Conservation (phyloP, 1,140 invertebrate species). For the Aphaenogaster floridana region DNA sequence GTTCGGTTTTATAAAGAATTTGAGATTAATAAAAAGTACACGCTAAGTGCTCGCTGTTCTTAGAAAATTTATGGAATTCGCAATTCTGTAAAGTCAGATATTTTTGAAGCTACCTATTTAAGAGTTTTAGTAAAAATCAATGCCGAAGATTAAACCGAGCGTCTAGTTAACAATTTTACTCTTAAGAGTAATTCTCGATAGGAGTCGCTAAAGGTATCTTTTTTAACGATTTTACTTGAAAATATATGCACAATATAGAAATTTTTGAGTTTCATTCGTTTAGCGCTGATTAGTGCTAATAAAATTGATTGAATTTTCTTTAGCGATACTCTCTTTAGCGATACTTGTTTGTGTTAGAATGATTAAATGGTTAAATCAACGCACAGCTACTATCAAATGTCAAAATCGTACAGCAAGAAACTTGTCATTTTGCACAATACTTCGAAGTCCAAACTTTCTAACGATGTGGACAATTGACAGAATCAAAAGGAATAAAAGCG, state of each 20-base stretch:
- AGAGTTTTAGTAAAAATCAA: conserved; percentile 9
- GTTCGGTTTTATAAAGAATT: not conserved
- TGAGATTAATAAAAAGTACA: not conserved
- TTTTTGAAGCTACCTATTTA: not conserved
- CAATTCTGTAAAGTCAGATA: not conserved
- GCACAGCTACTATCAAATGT: not conserved
- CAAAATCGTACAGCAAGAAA: not conserved
- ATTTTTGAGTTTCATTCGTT: not conserved
- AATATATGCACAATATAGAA: conserved; percentile 13
- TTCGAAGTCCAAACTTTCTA: not conserved
- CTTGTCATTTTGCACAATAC: not conserved
- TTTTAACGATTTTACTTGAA: conserved; percentile 1
- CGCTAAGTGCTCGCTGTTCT: not conserved
- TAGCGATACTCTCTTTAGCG: too few relatives aligned
- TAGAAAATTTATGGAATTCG: not conserved
- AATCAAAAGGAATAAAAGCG: not conserved
- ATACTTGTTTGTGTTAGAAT: not conserved
- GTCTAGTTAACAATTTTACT: not conserved
- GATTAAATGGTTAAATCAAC: not conserved
- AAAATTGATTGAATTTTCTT: not conserved
- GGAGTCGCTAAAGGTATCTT: too few relatives aligned
- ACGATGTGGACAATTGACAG: not conserved
- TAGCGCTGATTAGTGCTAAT: not conserved
- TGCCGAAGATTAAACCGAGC: not conserved
- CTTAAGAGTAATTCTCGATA: not conserved